These are phyloP conservation scores for Parus major DNA, from an alignment of 2,113 vertebrate genomes.

Conservation along the genomic window DNA sequence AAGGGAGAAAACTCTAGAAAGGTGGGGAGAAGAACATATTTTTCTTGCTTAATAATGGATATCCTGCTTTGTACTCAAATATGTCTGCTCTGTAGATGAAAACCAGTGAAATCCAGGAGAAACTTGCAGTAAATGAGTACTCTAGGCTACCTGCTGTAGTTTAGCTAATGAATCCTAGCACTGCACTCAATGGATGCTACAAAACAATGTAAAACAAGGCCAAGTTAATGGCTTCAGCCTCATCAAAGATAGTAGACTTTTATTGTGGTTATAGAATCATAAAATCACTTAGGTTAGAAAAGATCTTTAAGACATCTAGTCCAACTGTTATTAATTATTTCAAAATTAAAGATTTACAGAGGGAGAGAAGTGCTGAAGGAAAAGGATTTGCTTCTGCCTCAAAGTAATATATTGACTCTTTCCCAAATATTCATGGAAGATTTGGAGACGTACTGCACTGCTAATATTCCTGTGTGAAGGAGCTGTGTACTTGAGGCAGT, in stretches of 20 bases:
- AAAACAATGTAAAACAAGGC: background rate
- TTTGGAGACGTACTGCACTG: background rate
- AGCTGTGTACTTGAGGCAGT: background rate
- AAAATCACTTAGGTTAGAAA: background rate
- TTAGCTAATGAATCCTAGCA: background rate
- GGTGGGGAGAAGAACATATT: rapidly evolving
- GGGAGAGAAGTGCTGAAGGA: background rate
- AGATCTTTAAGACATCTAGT: background rate
- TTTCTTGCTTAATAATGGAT: background rate
- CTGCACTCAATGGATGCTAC: background rate
- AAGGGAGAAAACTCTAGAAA: background rate
- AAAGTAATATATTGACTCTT: background rate
- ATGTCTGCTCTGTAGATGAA: background rate
- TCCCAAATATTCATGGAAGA: background rate
- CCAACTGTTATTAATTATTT: background rate
- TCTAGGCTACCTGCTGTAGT: background rate
- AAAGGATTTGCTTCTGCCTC: background rate
- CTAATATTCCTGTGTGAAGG: background rate
- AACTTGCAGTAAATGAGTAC: background rate
- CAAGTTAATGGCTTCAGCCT: background rate
- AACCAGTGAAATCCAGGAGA: background rate
- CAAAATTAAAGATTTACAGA: background rate
- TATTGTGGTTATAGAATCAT: background rate
- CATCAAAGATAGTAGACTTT: background rate
- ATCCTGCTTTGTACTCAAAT: background rate